Evolutionary conservation across 1,140 invertebrate species (phyloP).

Genomic region (Goniozus legneri): DNA sequence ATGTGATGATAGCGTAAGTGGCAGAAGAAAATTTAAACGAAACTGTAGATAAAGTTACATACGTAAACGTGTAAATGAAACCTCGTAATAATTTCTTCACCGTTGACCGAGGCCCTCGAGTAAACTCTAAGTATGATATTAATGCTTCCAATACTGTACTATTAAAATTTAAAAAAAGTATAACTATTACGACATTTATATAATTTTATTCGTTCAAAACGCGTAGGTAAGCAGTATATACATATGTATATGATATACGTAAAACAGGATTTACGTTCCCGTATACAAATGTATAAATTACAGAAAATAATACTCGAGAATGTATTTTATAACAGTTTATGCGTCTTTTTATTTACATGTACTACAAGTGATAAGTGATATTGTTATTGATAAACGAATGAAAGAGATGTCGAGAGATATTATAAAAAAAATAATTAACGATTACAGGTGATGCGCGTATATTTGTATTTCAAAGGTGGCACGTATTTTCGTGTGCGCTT

Average conservation of each 20-base stretch:
- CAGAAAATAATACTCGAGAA: slow-evolving; percentile 54
- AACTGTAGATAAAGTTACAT: too few species aligned
- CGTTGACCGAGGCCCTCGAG: slow-evolving; percentile 29
- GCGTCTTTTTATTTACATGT: slow-evolving; percentile 53
- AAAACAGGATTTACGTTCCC: slow-evolving; percentile 23
- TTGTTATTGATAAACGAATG: slow-evolving; percentile 47
- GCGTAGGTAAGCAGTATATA: slow-evolving; percentile 35
- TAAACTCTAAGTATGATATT: slow-evolving; percentile 38
- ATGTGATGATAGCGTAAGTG: too few species aligned
- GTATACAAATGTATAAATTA: slow-evolving; percentile 27
- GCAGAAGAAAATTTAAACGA: too few species aligned
- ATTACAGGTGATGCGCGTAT: too few species aligned
- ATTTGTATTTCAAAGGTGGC: too few species aligned
- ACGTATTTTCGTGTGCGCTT: slow-evolving; percentile 21
- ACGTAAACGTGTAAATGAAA: neutral
- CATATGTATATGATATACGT: slow-evolving; percentile 27
- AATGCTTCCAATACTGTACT: slow-evolving; percentile 52
- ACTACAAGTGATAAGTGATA: slow-evolving; percentile 55
- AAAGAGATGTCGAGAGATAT: slow-evolving; percentile 15
- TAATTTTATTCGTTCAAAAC: slow-evolving; percentile 48
- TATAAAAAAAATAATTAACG: slow-evolving; percentile 14
- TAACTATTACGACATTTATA: slow-evolving; percentile 36
- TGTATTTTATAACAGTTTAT: slow-evolving; percentile 57
- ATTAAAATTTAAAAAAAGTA: slow-evolving; percentile 4
- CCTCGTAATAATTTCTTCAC: slow-evolving; percentile 21